Evolutionary conservation across 1,140 invertebrate genomes (phyloP), one percentile per base, ranked within the genome.

Genomic region (Diorhabda elongata): DNA sequence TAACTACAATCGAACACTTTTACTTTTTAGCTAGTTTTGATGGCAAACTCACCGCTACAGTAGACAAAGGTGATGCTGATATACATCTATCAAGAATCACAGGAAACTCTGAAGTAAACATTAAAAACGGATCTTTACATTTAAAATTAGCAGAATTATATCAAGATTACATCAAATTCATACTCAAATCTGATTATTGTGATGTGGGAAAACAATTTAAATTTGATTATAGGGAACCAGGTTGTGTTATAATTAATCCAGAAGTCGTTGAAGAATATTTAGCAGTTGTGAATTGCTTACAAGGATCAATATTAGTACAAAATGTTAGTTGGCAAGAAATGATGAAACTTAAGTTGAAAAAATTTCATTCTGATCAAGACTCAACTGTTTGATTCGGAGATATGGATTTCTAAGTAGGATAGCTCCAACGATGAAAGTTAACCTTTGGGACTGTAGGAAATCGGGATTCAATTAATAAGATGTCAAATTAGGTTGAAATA

Each of bases 21-120:
- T 26, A 26, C 26, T 26, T 74, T 72, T 71, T 47, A 78, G 75
- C 67, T 64, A 70, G 74, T 52, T 73, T 76, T 57, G 76, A 78
- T 72, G 76, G 76, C 6, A 43, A 70, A 58, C 44, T 74, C 26
- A 59, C 64, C 3, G 59, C 71, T 47, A 8, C 69, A 0, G 58
- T 76, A 42, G 68, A 70, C 26, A 68, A 72, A 58, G 73, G 71
- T 3, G 61, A 66, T 58, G 76, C 74, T 6, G 70, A 78, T 66
- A 71, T 78, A 60, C 71, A 76, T 42, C 47, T 78, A 44, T 71
- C 75, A 0, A 69, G 73, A 64, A 66, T 78, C 3, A 67, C 61
- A 41, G 66, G 59, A 52, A 58, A 72, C 44, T 76, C 75, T 4
- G 64, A 71, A 58, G 75, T 78, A 11, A 58, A 44, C 8, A 7